Percentiles rank a stretch among this genome's conserved stretches.
phyloP scores from a whole-genome alignment of 2,888 invertebrate genomes.

The Coleophora deauratella region DNA sequence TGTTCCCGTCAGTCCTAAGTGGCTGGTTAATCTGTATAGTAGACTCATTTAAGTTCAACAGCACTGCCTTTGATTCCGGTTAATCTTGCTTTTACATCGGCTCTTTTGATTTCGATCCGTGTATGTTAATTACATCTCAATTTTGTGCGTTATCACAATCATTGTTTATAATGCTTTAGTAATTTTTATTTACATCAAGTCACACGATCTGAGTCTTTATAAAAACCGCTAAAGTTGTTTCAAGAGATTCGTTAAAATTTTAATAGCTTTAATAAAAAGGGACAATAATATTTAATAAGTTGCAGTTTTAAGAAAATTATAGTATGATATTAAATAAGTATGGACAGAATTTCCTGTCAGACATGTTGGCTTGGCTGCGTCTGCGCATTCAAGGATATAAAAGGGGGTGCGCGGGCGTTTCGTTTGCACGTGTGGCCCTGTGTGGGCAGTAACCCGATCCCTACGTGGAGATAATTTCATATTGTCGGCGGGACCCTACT shows the following conservation, averaged over 20 bases:
- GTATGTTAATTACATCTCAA: neutral
- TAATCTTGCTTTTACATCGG: neutral
- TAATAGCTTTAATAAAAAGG: neutral
- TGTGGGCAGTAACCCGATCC: constrained; percentile 47
- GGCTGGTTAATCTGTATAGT: constrained; percentile 44
- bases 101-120: neutral
- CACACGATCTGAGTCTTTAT: too few species aligned
- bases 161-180: neutral
- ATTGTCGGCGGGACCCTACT: constrained; percentile 29
- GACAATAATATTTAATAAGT: neutral
- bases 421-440: constrained; percentile 49
- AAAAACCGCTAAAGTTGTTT: neutral
- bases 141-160: neutral
- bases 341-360: too few species aligned
- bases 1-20: constrained; percentile 39
- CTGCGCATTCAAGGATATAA: neutral
- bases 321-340: neutral
- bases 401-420: constrained; percentile 19
- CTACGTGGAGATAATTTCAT: constrained; percentile 39
- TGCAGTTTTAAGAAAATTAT: neutral
- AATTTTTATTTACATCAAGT: too few species aligned
- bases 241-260: neutral
- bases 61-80: constrained; percentile 21
- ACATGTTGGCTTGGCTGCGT: neutral
- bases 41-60: constrained; percentile 41